phyloP scores from a whole-genome alignment of 2,797 vertebrate species.

The Alosa sapidissima region DNA sequence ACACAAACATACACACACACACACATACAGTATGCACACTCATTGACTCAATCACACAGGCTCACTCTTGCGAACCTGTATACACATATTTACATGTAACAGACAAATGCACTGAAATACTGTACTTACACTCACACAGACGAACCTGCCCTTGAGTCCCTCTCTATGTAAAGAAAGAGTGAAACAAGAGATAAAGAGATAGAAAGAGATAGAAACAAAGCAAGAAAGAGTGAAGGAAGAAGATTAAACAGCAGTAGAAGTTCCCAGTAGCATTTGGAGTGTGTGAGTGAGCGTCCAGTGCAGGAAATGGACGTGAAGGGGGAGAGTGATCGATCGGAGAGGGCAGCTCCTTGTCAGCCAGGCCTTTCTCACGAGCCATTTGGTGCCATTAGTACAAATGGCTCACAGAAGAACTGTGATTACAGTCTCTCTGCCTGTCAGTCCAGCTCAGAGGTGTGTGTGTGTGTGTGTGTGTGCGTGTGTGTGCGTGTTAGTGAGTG shows the following conservation, averaged over 20 bases:
- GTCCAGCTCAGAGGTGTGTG: not conserved
- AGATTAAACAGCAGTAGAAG: too few relatives aligned
- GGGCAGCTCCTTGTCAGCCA: conserved; percentile 23
- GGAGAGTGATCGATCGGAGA: conserved; percentile 22
- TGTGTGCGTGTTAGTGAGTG: not conserved
- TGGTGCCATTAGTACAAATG: conserved; percentile 21
- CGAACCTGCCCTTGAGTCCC: not conserved
- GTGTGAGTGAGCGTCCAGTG: not conserved
- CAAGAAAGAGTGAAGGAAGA: not conserved
- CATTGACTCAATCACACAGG: too few relatives aligned
- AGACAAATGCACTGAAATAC: not conserved
- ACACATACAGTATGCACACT: not conserved
- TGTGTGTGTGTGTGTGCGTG: not conserved
- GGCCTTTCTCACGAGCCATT: conserved; percentile 36
- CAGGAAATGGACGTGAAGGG: conserved; percentile 17
- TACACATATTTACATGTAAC: not conserved
- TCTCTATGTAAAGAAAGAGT: not conserved
- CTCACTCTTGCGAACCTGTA: not conserved
- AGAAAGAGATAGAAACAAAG: not conserved
- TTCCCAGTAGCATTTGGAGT: not conserved
- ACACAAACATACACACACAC: not conserved
- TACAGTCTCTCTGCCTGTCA: conserved; percentile 39
- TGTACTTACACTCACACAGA: not conserved
- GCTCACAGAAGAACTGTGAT: conserved; percentile 39
- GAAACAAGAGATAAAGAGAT: not conserved